phyloP scores from a whole-genome alignment of 2,888 invertebrate genomes.

The Heliconius cydno region DNA sequence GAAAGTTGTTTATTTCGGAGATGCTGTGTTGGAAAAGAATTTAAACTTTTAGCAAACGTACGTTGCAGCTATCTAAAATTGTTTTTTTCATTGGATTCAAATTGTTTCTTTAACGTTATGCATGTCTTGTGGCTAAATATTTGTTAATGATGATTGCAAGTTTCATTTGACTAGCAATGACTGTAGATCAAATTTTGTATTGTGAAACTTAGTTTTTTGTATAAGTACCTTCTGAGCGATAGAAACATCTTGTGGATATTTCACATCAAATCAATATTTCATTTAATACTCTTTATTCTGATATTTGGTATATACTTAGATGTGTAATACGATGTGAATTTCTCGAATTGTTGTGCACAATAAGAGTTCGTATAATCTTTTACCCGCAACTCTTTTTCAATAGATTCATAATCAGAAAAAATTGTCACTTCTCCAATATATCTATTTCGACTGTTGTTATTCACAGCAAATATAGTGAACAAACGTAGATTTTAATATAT shows the following conservation, averaged over 20 bases:
- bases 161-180: conserved; percentile 45
- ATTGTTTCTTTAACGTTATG: conserved; percentile 36
- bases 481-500: conserved; percentile 20
- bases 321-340: conserved; percentile 39
- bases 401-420: conserved; percentile 8
- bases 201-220: conserved; percentile 38
- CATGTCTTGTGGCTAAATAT: conserved; percentile 41
- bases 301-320: conserved; percentile 40
- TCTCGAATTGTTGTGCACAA: conserved; percentile 42
- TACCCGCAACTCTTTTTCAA: conserved; percentile 35
- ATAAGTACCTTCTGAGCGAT: conserved; percentile 31
- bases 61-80: conserved; percentile 41
- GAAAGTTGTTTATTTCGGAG: conserved; percentile 74
- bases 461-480: conserved; percentile 23
- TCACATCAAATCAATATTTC: conserved; percentile 36
- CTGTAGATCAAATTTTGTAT: conserved; percentile 48
- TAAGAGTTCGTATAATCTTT: conserved; percentile 39
- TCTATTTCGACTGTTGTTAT: conserved; percentile 32
- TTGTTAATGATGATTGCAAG: conserved; percentile 45
- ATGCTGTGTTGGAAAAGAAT: conserved; percentile 64
- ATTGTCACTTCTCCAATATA: conserved; percentile 17
- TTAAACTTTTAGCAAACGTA: conserved; percentile 42
- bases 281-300: conserved; percentile 46
- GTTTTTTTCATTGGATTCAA: conserved; percentile 21
- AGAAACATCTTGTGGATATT: conserved; percentile 35